Percentiles rank a stretch among this genome's conserved stretches.
These are phyloP conservation scores for Anthophora plumipes DNA, from an alignment of 2,888 invertebrate genomes.

Conservation along the genomic window DNA sequence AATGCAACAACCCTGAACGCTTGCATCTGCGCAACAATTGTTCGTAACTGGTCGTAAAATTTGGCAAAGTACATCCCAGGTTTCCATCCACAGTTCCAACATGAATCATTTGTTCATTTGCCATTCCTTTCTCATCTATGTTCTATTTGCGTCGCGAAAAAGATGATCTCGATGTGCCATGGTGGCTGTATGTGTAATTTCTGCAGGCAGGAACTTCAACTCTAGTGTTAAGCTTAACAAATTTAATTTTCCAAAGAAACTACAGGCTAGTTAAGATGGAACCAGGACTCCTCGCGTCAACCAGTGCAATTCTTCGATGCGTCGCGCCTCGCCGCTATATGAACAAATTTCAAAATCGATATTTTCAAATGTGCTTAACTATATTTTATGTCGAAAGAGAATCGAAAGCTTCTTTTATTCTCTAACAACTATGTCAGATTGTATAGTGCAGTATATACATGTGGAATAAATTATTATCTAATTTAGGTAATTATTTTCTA, in stretches of 20 bases:
- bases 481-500: constrained; percentile 12
- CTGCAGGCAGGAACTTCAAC: constrained; percentile 76
- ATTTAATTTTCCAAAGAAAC: constrained; percentile 72
- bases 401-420: constrained; percentile 24
- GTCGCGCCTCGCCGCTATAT: background rate
- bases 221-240: constrained; percentile 75
- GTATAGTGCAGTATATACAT: background rate
- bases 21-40: background rate
- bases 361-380: constrained; percentile 56
- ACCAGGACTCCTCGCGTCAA: constrained; percentile 19
- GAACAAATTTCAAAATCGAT: constrained; percentile 24
- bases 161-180: constrained; percentile 57
- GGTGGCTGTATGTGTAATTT: constrained; percentile 66
- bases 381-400: constrained; percentile 30
- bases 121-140: no score
- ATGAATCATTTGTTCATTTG: no score
- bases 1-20: background rate
- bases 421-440: background rate
- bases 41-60: background rate
- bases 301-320: constrained; percentile 17
- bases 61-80: background rate
- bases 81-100: background rate
- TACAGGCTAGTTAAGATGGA: constrained; percentile 36
- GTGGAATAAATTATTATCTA: constrained; percentile 18
- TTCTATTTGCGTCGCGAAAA: background rate